phyloP scores from a whole-genome alignment of 2,113 vertebrate species.

The Macrotis lagotis region DNA sequence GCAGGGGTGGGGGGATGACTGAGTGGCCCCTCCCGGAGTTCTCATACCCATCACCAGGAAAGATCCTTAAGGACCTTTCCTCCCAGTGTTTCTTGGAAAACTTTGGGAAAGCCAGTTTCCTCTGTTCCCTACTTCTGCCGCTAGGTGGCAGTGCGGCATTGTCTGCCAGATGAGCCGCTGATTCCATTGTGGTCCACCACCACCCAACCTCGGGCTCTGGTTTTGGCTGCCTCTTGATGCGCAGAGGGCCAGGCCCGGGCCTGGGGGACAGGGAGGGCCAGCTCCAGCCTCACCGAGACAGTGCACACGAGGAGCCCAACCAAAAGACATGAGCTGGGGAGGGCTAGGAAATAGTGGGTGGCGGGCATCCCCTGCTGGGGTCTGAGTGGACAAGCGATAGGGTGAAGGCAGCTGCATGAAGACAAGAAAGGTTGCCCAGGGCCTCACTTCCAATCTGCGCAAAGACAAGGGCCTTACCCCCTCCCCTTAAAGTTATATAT shows the following conservation, averaged over 20 bases:
- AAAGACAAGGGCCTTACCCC: not conserved
- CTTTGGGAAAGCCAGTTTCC: not conserved
- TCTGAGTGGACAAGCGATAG: not conserved
- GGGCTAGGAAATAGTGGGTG: not conserved
- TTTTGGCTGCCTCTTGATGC: too few relatives aligned
- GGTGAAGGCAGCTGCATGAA: too few relatives aligned
- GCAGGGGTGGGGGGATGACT: not conserved
- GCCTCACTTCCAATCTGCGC: not conserved
- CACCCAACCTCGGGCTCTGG: too few relatives aligned
- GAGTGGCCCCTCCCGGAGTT: too few relatives aligned
- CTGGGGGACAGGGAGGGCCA: not conserved
- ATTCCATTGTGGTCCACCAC: too few relatives aligned
- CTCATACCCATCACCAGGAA: too few relatives aligned
- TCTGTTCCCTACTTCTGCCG: not conserved
- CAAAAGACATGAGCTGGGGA: not conserved
- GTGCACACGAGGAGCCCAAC: too few relatives aligned
- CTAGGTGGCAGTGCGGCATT: not conserved
- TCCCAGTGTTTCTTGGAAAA: not conserved
- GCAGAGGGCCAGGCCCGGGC: not conserved
- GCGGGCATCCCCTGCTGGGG: not conserved
- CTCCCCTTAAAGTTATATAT: too few relatives aligned
- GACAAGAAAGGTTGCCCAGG: too few relatives aligned
- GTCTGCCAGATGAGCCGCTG: not conserved
- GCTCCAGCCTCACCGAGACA: too few relatives aligned
- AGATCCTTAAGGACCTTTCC: too few relatives aligned